Evolutionary conservation across 2,113 vertebrate species (phyloP), one percentile per base, ranked within the genome.

Genomic region (Lutjanus erythropterus): DNA sequence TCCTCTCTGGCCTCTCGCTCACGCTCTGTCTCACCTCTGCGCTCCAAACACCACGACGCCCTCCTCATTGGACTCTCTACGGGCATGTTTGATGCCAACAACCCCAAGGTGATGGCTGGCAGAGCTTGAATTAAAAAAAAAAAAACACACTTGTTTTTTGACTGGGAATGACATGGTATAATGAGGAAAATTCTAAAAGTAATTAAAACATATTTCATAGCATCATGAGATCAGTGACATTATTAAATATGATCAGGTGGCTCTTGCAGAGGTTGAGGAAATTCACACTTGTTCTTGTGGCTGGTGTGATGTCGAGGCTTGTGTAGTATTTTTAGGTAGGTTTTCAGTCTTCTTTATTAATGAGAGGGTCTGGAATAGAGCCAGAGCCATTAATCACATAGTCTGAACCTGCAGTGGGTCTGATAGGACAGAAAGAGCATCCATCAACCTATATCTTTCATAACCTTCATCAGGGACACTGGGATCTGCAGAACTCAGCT

Each of bases 11-110:
- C 94, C 62, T 95, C 96, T 58, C 95, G 95, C 69, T 97, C 97
- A 9, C 95, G 92, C 84, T 98, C 97, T 11, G 93, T 96, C 87
- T 99, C 97, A 60, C 98, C 98, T 73, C 94, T 94, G 68, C 97
- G 94, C 91, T 93, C 80, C 78, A 96, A 94, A 91, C 95, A 91
- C 75, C 96, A 96, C 84, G 93, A 94, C 44, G 93, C 95, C 2
- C 92, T 99, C 73, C 90, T 99, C 83, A 96, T 99, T 64, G 96
- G 97, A 59, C 96, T 99, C 86, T 98, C 97, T 69, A 97, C 97
- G 5, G 98, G 98, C 85, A 95, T 98, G 65, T 99, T 99, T 85
- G 98, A 99, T 86, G 93, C 96, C 91, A 98, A 98, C 12, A 98
- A 99, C 85, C 97, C 97, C 86, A 98, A 97, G 97, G 98, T 96